phyloP scores from a whole-genome alignment of 2,113 vertebrate genomes.

The Pungitius pungitius region DNA sequence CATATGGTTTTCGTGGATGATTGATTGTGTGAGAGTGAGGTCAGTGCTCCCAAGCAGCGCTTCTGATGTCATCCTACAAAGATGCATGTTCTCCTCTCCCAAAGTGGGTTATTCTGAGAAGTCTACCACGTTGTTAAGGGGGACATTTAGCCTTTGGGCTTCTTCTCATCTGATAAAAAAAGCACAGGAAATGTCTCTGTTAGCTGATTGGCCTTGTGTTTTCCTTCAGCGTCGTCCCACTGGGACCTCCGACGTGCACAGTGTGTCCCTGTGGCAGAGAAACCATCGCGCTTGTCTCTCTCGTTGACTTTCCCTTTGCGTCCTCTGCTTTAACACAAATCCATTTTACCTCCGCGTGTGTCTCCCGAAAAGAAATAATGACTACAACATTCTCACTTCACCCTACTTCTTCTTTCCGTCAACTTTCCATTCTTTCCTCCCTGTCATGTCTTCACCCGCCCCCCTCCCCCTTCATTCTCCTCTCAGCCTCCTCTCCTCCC shows the following conservation, averaged over 20 bases:
- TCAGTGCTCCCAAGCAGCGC: slow-evolving; percentile 60
- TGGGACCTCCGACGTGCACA: slow-evolving; percentile 68
- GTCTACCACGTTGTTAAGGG: slow-evolving; percentile 57
- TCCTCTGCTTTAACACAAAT: slow-evolving; percentile 44
- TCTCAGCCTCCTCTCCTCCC: slow-evolving; percentile 31
- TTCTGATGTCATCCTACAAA: slow-evolving; percentile 75
- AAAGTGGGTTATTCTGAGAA: slow-evolving; percentile 48
- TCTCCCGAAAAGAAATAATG: slow-evolving; percentile 37
- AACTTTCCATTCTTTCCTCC: slow-evolving; percentile 37
- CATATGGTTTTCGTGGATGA: slow-evolving; percentile 48
- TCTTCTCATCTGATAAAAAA: slow-evolving; percentile 81
- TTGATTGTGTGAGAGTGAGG: slow-evolving; percentile 72
- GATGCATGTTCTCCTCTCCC: slow-evolving; percentile 64
- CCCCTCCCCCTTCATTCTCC: slow-evolving; percentile 19
- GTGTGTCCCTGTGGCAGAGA: slow-evolving; percentile 52
- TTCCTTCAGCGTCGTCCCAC: slow-evolving; percentile 63
- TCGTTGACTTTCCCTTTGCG: slow-evolving; percentile 35
- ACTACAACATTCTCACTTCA: slow-evolving; percentile 36
- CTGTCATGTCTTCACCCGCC: slow-evolving; percentile 41
- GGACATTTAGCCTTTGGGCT: slow-evolving; percentile 65
- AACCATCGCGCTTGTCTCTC: slow-evolving; percentile 45
- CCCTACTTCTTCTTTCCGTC: slow-evolving; percentile 17
- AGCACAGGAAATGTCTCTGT: slow-evolving; percentile 81
- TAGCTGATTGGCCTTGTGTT: slow-evolving; percentile 74
- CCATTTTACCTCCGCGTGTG: slow-evolving; percentile 8